Percentiles rank a stretch among this genome's conserved stretches.
These are phyloP conservation scores for Frankliniella fusca DNA, from an alignment of 2,888 invertebrate genomes.

Conservation along the genomic window DNA sequence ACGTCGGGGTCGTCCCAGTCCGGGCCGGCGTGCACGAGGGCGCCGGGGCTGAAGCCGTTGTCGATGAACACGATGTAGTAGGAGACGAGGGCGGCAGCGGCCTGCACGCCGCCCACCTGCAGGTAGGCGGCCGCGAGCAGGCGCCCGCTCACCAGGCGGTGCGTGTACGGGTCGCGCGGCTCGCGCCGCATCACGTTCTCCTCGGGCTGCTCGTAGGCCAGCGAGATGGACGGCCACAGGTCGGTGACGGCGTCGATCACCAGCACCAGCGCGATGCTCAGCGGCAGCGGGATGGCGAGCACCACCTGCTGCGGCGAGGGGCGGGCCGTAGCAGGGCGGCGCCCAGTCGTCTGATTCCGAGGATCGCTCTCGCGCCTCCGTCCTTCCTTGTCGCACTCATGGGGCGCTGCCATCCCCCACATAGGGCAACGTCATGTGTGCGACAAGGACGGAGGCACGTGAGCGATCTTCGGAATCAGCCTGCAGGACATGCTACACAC, in stretches of 20 bases:
- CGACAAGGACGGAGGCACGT: no score
- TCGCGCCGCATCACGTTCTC: constrained; percentile 35
- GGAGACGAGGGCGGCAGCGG: background rate
- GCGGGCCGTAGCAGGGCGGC: background rate
- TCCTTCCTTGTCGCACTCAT: no score
- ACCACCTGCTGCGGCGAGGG: constrained; percentile 50
- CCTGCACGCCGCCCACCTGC: constrained; percentile 15
- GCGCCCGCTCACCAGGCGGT: constrained; percentile 15
- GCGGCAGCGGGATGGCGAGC: constrained; percentile 50
- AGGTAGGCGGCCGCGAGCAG: constrained; percentile 18
- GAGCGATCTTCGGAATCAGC: no score
- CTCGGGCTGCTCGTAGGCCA: constrained; percentile 38
- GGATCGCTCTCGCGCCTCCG: no score
- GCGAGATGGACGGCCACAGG: constrained; percentile 34
- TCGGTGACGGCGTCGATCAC: constrained; percentile 54
- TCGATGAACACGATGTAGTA: constrained; percentile 4
- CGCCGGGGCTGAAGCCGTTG: constrained; percentile 2
- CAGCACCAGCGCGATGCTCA: constrained; percentile 53
- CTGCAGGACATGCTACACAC: no score
- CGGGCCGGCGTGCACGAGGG: background rate
- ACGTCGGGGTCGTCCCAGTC: constrained; percentile 8
- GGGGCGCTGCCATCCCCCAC: no score
- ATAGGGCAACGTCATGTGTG: no score
- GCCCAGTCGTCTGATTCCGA: no score
- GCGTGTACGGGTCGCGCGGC: constrained; percentile 33